phyloP scores from a whole-genome alignment of 1,140 invertebrate species.

The Dreissena rostriformis region DNA sequence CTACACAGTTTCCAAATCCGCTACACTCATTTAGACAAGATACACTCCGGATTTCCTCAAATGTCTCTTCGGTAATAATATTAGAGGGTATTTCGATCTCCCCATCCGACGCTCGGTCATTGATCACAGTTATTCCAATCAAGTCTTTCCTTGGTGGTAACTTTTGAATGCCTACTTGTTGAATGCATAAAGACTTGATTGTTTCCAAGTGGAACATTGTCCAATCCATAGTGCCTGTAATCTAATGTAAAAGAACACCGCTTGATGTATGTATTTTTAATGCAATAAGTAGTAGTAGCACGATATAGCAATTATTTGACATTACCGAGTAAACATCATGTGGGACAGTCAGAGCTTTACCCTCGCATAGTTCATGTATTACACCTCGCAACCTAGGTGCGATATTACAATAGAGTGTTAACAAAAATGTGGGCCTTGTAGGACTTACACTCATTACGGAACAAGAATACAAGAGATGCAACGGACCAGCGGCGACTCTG shows the following conservation, averaged over 20 bases:
- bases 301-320: too few species aligned
- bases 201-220: constrained; percentile 23
- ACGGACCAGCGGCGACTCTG: too few species aligned
- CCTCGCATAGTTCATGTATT: too few species aligned
- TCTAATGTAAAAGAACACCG: neutral
- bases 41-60: neutral
- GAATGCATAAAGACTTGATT: constrained; percentile 9
- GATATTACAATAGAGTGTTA: too few species aligned
- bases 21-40: constrained; percentile 29
- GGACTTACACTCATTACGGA: too few species aligned
- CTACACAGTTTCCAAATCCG: constrained; percentile 17
- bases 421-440: too few species aligned
- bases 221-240: constrained; percentile 29
- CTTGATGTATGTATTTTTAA: too few species aligned
- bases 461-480: too few species aligned
- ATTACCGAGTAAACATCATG: too few species aligned
- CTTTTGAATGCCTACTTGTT: constrained; percentile 12
- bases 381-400: too few species aligned
- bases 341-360: too few species aligned
- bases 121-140: neutral
- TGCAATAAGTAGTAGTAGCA: too few species aligned
- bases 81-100: neutral
- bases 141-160: neutral
- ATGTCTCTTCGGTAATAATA: neutral
- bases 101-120: neutral